Evolutionary conservation across 2,113 vertebrate genomes (phyloP), one percentile per base, ranked within the genome.

Genomic region (Ochotona curzoniae): DNA sequence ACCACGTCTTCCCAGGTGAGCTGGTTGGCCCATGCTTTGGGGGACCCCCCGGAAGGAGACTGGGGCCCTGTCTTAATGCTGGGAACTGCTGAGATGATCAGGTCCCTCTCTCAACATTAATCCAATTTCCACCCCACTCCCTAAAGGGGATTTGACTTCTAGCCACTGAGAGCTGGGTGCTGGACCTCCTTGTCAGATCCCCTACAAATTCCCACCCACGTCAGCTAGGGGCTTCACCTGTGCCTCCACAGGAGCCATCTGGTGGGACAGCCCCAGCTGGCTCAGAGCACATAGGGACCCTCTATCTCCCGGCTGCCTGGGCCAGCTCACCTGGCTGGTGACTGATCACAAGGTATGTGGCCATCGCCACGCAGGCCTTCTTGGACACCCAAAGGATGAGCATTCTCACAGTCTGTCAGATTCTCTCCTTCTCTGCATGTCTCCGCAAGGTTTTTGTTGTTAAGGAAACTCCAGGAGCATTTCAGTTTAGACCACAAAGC

Each of bases 181-280:
- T 10, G 20, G 66, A 83, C 93, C 88, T 5, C 5, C 49, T 49
- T 75, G 84, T 76, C 87, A 94, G 97, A 96, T 96, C 92, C 83
- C 64, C 97, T 98, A 98, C 97, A 98, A 97, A 97, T 98, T 96
- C 95, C 92, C 60, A 79, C 64, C n/a, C 66, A 61, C 28, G 21
- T 80, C 90, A 61, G 89, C 91, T 25, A 26, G 54, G 88, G 75
- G 25, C 32, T 35, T 78, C 35, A 25, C 80, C 26, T 74, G 88
- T 70, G 30, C 32, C 86, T 54, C 63, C 44, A 15, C 28, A 23
- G 28, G 86, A 44, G 87, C 73, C 67, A 20, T 17, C 71, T 32
- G 86, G 61, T 38, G 8, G 28, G 38, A 54, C 15, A 4, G 21
- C 10, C 15, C 38, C 83, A 4, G 47, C 32, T 61, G 32, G 12